Conservation (phyloP, 1,140 invertebrate species). For the Neodiprion fabricii region DNA sequence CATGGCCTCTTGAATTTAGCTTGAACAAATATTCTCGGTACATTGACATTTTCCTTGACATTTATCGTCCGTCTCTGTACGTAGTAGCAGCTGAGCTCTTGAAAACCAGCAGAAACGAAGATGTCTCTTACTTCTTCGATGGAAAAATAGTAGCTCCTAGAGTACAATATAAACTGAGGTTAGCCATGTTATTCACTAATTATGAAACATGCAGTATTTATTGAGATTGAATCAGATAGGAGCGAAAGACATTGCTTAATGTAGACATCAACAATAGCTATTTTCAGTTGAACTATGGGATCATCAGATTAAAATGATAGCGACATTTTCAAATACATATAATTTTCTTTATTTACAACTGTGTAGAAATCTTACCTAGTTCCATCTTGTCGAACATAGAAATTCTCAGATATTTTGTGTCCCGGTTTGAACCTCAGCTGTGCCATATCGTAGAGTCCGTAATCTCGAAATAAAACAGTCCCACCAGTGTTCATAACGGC, state of each 20-base stretch:
- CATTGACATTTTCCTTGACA: conserved; percentile 89
- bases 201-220: conserved; percentile 14
- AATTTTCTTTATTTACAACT: conserved; percentile 8
- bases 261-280: conserved; percentile 34
- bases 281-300: conserved; percentile 56
- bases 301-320: conserved; percentile 42
- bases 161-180: conserved; percentile 40
- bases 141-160: conserved; percentile 83
- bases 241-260: conserved; percentile 48
- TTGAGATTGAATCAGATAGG: conserved; percentile 43
- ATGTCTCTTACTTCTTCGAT: conserved; percentile 71
- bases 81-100: conserved; percentile 73
- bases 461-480: conserved; percentile 91
- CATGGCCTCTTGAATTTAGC: conserved; percentile 78
- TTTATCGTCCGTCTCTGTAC: conserved; percentile 88
- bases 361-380: conserved; percentile 73
- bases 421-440: conserved; percentile 93
- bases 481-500: conserved; percentile 81
- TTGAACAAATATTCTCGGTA: conserved; percentile 91
- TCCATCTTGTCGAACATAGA: conserved; percentile 97
- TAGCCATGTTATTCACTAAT: neutral
- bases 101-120: conserved; percentile 73
- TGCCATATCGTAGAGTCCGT: conserved; percentile 98
- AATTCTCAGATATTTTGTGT: conserved; percentile 92
- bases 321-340: neutral